Evolutionary conservation across 2,888 invertebrate species (phyloP).

Genomic region (Ephialtes manifestator): DNA sequence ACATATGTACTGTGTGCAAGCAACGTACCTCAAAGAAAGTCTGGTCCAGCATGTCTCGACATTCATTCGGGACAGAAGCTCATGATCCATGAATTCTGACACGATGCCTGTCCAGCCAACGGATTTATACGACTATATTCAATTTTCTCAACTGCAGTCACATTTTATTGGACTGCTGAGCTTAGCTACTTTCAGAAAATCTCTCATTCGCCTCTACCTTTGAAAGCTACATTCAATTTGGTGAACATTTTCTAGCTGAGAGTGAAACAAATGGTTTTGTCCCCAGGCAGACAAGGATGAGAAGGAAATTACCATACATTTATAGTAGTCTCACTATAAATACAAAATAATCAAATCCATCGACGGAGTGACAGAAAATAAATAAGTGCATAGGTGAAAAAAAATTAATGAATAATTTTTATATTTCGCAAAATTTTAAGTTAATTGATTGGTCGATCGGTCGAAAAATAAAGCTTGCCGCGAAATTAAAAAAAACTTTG

Average conservation of each 20-base stretch:
- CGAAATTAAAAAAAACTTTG: too few species aligned
- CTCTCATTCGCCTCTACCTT: neutral
- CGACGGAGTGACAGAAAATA: too few species aligned
- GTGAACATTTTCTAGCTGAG: neutral
- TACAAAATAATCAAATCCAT: neutral
- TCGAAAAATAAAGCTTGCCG: too few species aligned
- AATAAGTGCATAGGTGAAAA: too few species aligned
- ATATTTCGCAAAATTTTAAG: too few species aligned
- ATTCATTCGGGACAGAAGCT: conserved; percentile 31
- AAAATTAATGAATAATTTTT: too few species aligned
- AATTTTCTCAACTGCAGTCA: conserved; percentile 12
- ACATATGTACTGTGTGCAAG: conserved; percentile 14
- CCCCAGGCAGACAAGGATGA: too few species aligned
- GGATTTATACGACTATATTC: conserved; percentile 32
- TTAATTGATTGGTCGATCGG: too few species aligned
- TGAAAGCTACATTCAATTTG: neutral
- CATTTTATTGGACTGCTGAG: neutral
- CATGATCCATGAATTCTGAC: conserved; percentile 37
- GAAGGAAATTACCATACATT: too few species aligned
- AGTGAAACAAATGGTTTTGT: too few species aligned
- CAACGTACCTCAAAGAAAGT: conserved; percentile 31
- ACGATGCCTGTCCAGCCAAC: conserved; percentile 12
- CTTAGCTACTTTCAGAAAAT: neutral
- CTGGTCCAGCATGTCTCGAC: conserved; percentile 20
- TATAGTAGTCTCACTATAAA: too few species aligned